These are phyloP conservation scores for Blennius ocellaris DNA, from an alignment of 2,113 vertebrate genomes.

Conservation along the genomic window DNA sequence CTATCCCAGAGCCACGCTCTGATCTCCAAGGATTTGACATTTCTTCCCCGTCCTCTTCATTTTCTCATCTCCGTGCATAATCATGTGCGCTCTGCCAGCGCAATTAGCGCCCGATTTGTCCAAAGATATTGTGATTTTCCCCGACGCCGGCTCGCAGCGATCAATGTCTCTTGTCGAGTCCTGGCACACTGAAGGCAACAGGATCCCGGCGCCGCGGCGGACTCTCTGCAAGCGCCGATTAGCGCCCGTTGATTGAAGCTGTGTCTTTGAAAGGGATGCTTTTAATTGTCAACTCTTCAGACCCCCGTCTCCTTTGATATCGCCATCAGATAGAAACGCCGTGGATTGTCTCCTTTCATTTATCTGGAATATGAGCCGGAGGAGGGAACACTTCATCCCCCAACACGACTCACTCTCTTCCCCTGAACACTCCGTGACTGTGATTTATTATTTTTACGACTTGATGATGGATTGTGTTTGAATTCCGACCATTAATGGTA, in stretches of 20 bases:
- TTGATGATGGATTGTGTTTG: no score
- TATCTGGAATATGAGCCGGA: not conserved
- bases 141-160: conserved; percentile 12
- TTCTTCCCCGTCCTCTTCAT: not conserved
- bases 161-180: conserved; percentile 18
- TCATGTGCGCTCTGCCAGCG: conserved; percentile 8
- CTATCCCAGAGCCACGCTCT: conserved; percentile 42
- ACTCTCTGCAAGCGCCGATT: conserved; percentile 46
- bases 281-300: conserved; percentile 48
- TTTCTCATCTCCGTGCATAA: conserved; percentile 33
- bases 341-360: not conserved
- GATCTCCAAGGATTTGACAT: conserved; percentile 49
- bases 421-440: not conserved
- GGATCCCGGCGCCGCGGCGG: conserved; percentile 24
- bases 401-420: not conserved
- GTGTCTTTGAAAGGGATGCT: conserved; percentile 37
- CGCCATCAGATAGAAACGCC: conserved; percentile 26
- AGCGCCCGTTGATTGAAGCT: conserved; percentile 37
- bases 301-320: conserved; percentile 19
- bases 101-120: conserved; percentile 53
- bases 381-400: not conserved
- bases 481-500: no score
- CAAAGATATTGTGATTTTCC: conserved; percentile 44
- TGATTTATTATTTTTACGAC: not conserved
- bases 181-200: conserved; percentile 16